These are phyloP conservation scores for Nymphalis polychloros DNA, from an alignment of 2,888 invertebrate genomes.

Conservation along the genomic window DNA sequence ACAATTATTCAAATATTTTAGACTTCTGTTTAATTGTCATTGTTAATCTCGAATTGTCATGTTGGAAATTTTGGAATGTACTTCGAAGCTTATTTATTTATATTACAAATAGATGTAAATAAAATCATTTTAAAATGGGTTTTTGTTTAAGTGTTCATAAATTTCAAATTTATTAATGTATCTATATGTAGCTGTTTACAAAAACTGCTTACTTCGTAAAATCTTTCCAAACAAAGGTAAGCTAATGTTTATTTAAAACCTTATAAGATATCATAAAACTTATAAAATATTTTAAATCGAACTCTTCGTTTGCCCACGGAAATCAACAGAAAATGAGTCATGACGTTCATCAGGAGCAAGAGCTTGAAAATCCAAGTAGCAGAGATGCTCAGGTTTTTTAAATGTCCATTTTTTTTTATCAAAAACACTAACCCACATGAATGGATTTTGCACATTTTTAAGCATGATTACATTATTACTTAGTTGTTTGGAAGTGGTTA, in stretches of 20 bases:
- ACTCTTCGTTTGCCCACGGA: slow-evolving; percentile 13
- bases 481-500: slow-evolving; percentile 1
- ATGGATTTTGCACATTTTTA: slow-evolving; percentile 15
- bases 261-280: neutral
- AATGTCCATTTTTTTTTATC: slow-evolving; percentile 15
- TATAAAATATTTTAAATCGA: neutral
- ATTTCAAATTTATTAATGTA: neutral
- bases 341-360: slow-evolving; percentile 52
- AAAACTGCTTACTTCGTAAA: no score
- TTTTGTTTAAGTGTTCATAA: neutral
- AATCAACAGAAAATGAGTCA: slow-evolving; percentile 52
- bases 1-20: no score
- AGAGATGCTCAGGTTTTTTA: slow-evolving; percentile 56
- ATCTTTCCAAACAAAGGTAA: neutral
- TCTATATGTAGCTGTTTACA: no score
- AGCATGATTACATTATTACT: slow-evolving; percentile 10
- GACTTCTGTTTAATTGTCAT: no score
- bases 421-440: slow-evolving; percentile 26
- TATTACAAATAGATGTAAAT: neutral
- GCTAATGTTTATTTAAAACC: neutral
- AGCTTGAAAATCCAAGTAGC: slow-evolving; percentile 51
- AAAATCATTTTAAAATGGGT: neutral
- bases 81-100: neutral
- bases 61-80: neutral
- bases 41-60: slow-evolving; percentile 1